A percentile compares a stretch with the other conserved stretches of the same genome.
Evolutionary conservation across 2,888 invertebrate species (phyloP).

Genomic region (Lucinisca nassula): DNA sequence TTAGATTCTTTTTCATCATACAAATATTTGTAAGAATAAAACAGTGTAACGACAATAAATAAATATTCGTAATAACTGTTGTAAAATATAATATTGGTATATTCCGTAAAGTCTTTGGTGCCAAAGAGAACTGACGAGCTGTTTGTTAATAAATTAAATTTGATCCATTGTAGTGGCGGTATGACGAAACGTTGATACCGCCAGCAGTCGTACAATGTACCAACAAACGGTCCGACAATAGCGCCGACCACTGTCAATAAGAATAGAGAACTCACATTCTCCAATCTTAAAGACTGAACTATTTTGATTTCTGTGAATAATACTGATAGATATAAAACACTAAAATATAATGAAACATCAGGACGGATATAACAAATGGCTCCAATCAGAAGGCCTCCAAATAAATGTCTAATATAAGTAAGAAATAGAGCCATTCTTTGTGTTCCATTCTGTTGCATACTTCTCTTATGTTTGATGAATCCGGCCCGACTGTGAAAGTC

Average conservation of each 20-base stretch:
- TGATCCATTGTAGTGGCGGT: constrained; percentile 81
- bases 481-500: too few relatives aligned
- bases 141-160: constrained; percentile 77
- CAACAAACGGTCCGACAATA: constrained; percentile 58
- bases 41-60: neutral
- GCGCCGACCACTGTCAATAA: neutral
- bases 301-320: neutral
- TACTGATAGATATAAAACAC: constrained; percentile 18
- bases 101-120: neutral
- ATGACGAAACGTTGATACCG: constrained; percentile 74
- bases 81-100: constrained; percentile 39
- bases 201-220: constrained; percentile 72
- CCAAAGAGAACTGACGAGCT: constrained; percentile 75
- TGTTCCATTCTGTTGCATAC: too few relatives aligned
- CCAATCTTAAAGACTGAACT: neutral
- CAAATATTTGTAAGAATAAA: neutral
- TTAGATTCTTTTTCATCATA: neutral
- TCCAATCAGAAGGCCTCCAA: constrained; percentile 57
- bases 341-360: constrained; percentile 53
- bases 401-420: neutral
- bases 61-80: constrained; percentile 12
- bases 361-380: constrained; percentile 58
- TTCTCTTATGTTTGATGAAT: too few relatives aligned
- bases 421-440: too few relatives aligned
- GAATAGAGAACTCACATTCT: neutral